Conservation (phyloP, 1,140 invertebrate species). For the Xylocopa sonorina region DNA sequence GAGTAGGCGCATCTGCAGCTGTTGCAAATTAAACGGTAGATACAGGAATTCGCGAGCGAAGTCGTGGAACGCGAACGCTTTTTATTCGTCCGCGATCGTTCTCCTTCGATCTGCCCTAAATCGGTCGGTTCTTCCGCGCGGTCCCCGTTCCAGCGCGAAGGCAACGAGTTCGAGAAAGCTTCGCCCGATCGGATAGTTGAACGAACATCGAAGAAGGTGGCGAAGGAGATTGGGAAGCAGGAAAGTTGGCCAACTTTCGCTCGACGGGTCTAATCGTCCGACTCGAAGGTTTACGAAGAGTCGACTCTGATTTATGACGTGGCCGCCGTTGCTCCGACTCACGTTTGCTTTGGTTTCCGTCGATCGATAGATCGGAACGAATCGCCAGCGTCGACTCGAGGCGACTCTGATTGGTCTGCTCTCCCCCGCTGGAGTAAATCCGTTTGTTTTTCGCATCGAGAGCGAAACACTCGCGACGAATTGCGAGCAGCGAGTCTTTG, state of each 20-base stretch:
- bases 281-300: slow-evolving; percentile 48
- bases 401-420: not conserved
- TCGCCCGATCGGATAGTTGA: slow-evolving; percentile 44
- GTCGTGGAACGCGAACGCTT: slow-evolving; percentile 2
- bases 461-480: not conserved
- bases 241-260: slow-evolving; percentile 64
- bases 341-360: not conserved
- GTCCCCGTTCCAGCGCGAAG: not conserved
- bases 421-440: too few relatives aligned
- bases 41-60: too few relatives aligned
- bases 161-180: slow-evolving; percentile 39
- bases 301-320: slow-evolving; percentile 61
- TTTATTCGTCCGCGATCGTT: too few relatives aligned
- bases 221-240: slow-evolving; percentile 35
- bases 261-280: slow-evolving; percentile 63
- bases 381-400: slow-evolving; percentile 18
- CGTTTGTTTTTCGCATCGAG: too few relatives aligned
- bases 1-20: too few relatives aligned
- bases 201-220: slow-evolving; percentile 57
- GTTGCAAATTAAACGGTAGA: too few relatives aligned
- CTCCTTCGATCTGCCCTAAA: slow-evolving; percentile 7
- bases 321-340: slow-evolving; percentile 22
- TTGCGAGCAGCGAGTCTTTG: not conserved
- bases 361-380: slow-evolving; percentile 53
- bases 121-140: not conserved